Percentiles rank a stretch among this genome's conserved stretches.
These are phyloP conservation scores for Leptinotarsa defecta DNA, from an alignment of 1,140 invertebrate species.

Conservation along the genomic window DNA sequence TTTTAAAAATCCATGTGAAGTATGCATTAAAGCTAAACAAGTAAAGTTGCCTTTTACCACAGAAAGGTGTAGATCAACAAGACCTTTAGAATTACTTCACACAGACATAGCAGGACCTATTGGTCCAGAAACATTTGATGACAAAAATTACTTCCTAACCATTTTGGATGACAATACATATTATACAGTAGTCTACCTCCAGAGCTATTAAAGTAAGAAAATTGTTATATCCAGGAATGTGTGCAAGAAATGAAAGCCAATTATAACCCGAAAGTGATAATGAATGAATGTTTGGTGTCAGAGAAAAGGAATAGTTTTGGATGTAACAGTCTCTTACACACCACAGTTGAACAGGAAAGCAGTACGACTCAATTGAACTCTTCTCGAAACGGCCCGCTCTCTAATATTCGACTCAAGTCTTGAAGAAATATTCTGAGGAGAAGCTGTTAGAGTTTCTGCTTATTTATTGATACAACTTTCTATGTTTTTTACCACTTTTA, in stretches of 20 bases:
- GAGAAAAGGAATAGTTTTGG: neutral
- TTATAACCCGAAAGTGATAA: neutral
- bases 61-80: neutral
- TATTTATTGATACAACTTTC: neutral
- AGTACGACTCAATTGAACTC: neutral
- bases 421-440: neutral
- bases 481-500: too few relatives aligned
- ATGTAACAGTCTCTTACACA: neutral
- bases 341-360: neutral
- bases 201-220: neutral
- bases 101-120: neutral
- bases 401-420: neutral
- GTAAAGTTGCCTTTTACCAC: neutral
- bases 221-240: neutral
- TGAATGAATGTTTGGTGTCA: neutral
- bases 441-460: neutral
- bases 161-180: neutral
- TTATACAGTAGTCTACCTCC: neutral
- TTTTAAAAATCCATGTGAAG: neutral
- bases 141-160: neutral
- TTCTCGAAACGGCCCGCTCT: neutral
- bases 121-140: neutral
- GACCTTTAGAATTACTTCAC: neutral
- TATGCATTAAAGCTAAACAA: neutral
- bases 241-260: neutral